phyloP scores from a whole-genome alignment of 2,888 invertebrate species.

The Formica aserva region DNA sequence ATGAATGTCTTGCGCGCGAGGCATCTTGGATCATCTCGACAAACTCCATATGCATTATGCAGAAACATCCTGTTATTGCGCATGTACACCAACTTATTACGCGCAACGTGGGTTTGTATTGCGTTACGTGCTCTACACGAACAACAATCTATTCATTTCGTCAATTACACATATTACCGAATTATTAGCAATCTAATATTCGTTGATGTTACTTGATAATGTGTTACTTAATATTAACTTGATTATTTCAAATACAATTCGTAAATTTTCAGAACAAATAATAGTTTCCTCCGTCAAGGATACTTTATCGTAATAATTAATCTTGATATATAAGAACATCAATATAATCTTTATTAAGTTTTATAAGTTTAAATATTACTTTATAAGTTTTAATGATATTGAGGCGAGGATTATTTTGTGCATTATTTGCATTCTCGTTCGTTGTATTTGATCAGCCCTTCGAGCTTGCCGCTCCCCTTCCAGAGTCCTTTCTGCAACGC shows the following conservation, averaged over 20 bases:
- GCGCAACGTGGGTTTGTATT: neutral
- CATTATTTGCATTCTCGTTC: conserved; percentile 31
- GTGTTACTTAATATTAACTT: neutral
- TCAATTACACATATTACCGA: neutral
- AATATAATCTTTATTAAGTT: neutral
- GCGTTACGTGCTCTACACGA: neutral
- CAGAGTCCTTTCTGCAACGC: conserved; percentile 20
- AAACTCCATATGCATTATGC: conserved; percentile 31
- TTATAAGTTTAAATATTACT: too few species aligned
- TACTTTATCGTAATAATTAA: neutral
- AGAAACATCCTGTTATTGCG: conserved; percentile 35
- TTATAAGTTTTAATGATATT: conserved; percentile 8
- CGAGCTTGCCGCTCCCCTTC: conserved; percentile 21
- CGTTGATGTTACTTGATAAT: conserved; percentile 4
- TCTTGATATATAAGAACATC: neutral
- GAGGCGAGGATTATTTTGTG: neutral
- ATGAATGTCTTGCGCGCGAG: conserved; percentile 1
- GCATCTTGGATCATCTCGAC: conserved; percentile 14
- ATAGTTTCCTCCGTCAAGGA: neutral
- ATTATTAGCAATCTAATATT: neutral
- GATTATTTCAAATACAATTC: neutral
- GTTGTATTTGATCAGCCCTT: conserved; percentile 47
- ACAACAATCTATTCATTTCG: conserved; percentile 4
- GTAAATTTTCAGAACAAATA: neutral
- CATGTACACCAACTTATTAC: conserved; percentile 13